Base-by-base conservation (phyloP, 2,797 vertebrate genomes). In the Acridotheres tristis region DNA sequence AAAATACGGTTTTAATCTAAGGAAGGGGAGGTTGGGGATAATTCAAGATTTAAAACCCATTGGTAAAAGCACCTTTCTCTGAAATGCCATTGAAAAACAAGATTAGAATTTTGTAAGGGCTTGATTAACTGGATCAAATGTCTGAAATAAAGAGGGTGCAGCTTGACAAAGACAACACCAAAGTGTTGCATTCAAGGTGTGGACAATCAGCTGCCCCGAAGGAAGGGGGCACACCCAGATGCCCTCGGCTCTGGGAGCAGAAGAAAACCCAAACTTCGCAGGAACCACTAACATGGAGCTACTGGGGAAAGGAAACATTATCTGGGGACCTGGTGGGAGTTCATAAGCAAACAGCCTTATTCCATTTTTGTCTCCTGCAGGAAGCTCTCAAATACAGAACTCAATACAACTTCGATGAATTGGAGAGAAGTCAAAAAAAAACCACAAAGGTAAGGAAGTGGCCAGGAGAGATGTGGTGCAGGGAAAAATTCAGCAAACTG, bases 261-360 rank as follows among this genome's bases (percentile, higher is more conserved):
- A 72, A 58, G 13, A 66, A 66, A 89, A 23, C 23, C 34, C 71
- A 42, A 30, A 47, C 22, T 50, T 66, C 67, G 40, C 3, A 53
- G 0, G 0, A 20, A 34, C 34, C 18, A 22, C 38, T 5, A 69
- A n/a, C 17, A 9, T 1, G 58, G 34, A 81, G 38, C 54, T 48
- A 17, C 20, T 22, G 9, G 58, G 45, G 22, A 81, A 75, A 55
- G 58, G 13, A 45, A 84, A 71, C 63, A 32, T 18, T 34, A 38
- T n/a, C 2, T 53, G 40, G 36, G 45, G 74, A 69, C 42, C 53
- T n/a, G 16, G 6, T n/a, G 30, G 11, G 36, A 36, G 34, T 1
- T 10, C 22, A 21, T 16, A 43, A 75, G 23, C 26, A 53, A 87
- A 57, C 20, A 48, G 78, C 48, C 22, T 54, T 17, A 9, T 34